phyloP scores from a whole-genome alignment of 92 coral and sea anemone genomes.

The Porites evermanni region DNA sequence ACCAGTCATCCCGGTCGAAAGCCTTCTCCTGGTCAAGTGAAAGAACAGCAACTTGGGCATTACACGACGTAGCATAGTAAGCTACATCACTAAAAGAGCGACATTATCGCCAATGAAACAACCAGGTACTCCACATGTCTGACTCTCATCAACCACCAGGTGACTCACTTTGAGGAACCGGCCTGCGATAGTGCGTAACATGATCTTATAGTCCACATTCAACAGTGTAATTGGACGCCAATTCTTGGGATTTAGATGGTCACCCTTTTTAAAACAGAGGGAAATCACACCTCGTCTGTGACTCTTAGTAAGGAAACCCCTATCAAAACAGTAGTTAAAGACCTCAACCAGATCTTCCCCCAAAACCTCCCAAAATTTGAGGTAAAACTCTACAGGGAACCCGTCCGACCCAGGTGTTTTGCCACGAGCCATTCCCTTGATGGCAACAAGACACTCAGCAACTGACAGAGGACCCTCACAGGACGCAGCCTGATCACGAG shows the following conservation, averaged over 20 bases:
- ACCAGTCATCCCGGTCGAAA: constrained; percentile 43
- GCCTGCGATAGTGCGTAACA: not conserved
- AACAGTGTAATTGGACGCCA: not conserved
- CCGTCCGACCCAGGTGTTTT: constrained; percentile 56
- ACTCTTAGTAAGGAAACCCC: not conserved
- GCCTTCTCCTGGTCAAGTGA: constrained; percentile 45
- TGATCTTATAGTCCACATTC: constrained; percentile 8
- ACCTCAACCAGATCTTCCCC: constrained; percentile 35
- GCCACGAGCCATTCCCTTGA: constrained; percentile 11
- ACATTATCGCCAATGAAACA: constrained; percentile 23
- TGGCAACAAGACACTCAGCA: constrained; percentile 29
- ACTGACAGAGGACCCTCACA: constrained; percentile 54
- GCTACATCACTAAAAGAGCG: not conserved
- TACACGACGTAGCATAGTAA: not conserved
- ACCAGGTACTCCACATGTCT: constrained; percentile 31
- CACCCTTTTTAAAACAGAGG: not conserved
- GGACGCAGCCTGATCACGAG: not conserved
- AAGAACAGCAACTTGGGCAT: constrained; percentile 3
- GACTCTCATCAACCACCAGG: not conserved
- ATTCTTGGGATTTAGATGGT: not conserved
- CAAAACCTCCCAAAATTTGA: constrained; percentile 33
- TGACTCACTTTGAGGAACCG: constrained; percentile 5
- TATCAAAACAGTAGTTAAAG: not conserved
- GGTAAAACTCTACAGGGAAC: constrained; percentile 53
- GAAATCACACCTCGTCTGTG: not conserved